Evolutionary conservation across 2,797 vertebrate genomes (phyloP).

Genomic region (Sebastes vulpes): DNA sequence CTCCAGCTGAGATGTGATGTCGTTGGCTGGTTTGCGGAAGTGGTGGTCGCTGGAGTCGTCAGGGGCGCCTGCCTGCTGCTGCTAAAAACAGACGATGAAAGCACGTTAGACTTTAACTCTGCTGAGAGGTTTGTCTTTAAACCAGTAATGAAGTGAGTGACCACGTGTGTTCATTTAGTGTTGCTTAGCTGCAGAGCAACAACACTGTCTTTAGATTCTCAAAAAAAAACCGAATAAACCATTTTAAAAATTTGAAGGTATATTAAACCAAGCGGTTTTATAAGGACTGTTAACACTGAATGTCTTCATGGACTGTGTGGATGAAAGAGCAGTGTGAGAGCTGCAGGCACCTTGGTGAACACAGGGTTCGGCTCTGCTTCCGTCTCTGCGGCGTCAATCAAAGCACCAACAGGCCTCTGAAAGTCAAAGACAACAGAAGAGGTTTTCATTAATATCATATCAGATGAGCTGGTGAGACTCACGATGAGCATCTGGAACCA

Average conservation of each 20-base stretch:
- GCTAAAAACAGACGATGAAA: neutral
- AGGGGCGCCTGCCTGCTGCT: constrained; percentile 78
- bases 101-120: neutral
- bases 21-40: constrained; percentile 98
- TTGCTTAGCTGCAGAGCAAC: neutral
- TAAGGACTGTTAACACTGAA: neutral
- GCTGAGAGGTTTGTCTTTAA: neutral
- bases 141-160: neutral
- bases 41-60: constrained; percentile 95
- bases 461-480: neutral
- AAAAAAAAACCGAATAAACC: neutral
- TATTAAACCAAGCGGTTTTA: neutral
- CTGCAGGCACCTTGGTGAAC: constrained; percentile 77
- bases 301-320: neutral
- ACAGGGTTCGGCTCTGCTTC: constrained; percentile 74
- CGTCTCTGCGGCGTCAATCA: constrained; percentile 83
- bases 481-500: neutral
- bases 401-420: constrained; percentile 81
- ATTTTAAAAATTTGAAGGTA: neutral
- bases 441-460: neutral
- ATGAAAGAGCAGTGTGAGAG: neutral
- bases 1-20: constrained; percentile 99
- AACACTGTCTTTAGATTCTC: neutral
- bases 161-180: neutral
- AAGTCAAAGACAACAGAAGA: constrained; percentile 19